These are phyloP conservation scores for Iselma pallidipennis DNA, from an alignment of 2,888 invertebrate species.

Conservation along the genomic window DNA sequence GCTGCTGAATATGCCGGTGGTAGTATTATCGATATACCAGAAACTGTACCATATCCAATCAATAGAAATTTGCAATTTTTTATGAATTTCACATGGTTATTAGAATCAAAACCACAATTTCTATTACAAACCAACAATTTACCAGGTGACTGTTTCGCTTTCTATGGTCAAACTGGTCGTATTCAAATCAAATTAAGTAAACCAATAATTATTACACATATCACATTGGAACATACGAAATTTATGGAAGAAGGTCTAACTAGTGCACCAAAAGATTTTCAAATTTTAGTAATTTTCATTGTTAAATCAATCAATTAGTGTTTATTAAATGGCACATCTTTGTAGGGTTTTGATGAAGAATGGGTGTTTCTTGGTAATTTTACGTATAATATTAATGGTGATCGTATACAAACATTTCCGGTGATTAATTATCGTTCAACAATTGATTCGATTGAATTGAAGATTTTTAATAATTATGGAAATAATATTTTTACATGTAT, in stretches of 20 bases:
- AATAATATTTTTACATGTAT: constrained; percentile 31
- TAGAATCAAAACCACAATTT: constrained; percentile 45
- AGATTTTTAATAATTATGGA: constrained; percentile 31
- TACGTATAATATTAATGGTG: constrained; percentile 56
- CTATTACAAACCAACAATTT: constrained; percentile 50
- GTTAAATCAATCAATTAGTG: not conserved
- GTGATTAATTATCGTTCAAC: constrained; percentile 9
- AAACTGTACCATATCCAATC: constrained; percentile 49
- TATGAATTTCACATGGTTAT: constrained; percentile 25
- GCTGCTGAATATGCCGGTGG: constrained; percentile 65
- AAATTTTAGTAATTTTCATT: constrained; percentile 43
- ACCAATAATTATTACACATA: constrained; percentile 56
- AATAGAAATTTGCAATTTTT: constrained; percentile 24
- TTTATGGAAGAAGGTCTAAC: constrained; percentile 57
- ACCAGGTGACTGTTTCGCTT: constrained; percentile 67
- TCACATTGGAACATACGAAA: constrained; percentile 61
- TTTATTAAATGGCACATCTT: not conserved
- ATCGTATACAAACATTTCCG: constrained; percentile 59
- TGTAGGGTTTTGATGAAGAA: constrained; percentile 30
- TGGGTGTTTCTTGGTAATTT: constrained; percentile 56
- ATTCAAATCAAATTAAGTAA: constrained; percentile 59
- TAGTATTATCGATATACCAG: constrained; percentile 59
- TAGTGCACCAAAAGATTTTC: constrained; percentile 62
- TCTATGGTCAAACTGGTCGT: constrained; percentile 58
- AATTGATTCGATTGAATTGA: constrained; percentile 24